Evolutionary conservation across 2,113 vertebrate genomes (phyloP), one percentile per base, ranked within the genome.

Genomic region (Mirza zaza): DNA sequence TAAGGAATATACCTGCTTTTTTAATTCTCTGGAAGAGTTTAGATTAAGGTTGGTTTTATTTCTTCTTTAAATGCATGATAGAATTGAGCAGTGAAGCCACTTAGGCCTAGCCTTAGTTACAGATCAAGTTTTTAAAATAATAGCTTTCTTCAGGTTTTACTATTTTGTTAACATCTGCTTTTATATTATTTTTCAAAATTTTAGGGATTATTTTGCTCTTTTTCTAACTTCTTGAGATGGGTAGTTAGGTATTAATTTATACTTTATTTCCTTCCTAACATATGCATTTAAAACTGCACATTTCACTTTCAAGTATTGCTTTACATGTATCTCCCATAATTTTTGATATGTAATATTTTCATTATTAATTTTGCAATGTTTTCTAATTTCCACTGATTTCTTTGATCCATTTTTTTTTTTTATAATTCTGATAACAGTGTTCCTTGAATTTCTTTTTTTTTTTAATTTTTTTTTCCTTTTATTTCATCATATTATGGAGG

Each of bases 321-420:
- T 77, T 70, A 85, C 34, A 29, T 23, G n/a, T 63, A 68, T 90
- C 61, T 90, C 61, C 11, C 48, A 17, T 65, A 55, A 50, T 90
- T 88, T 94, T 92, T 59, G 18, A 57, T 45, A 67, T 67, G 25
- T 92, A 88, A 83, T 88, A 39, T 12, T 96, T 84, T 84, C 70
- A 84, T 84, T 92, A 73, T 91, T 70, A 57, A 57, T 57, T 57
- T 57, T 12, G 48, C 36, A 90, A 25, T 81, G 42, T 67, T 81
- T 83, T 83, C 32, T 59, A 27, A 67, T 88, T 73, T 76, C 55
- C 42, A 63, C 39, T 73, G 27, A 71, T 67, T 55, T 55, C 83
- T 80, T 95, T 95, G 77, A 88, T 92, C 68, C 12, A 4, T 68
- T 36, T 21, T 32, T 50, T 92, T 39, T 42, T 91, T 91, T 42